Base-by-base conservation (phyloP, 2,113 vertebrate species). In the Noctilio leporinus region DNA sequence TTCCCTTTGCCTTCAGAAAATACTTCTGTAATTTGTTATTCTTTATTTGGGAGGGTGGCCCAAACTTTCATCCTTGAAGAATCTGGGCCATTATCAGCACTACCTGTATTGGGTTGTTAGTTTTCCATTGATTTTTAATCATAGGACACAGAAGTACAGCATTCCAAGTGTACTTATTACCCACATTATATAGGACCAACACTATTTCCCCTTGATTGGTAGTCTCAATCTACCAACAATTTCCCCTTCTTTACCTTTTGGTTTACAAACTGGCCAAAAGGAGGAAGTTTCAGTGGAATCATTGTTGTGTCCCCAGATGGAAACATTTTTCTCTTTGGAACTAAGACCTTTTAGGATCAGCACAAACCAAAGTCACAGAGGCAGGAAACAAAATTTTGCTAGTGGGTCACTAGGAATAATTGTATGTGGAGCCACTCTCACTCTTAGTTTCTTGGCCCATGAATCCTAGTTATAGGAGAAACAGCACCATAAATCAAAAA, bases 1-100 rank as follows among this genome's bases (percentile, higher is more conserved):
- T 81, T 85, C 15, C 43, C 84, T 86, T 77, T 86, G 43, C 5
- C 75, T 16, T 90, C 67, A 64, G 51, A 81, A 86, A 84, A 15
- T 35, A 33, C 53, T 15, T 93, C 45, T 26, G 19, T 4, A 87
- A 17, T 51, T 83, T 51, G 22, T 45, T 57, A n/a, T 64, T 78
- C 17, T 35, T 84, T 73, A 91, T 73, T 47, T 88, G 47, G 28
- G 43, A 84, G 30, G 22, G 43, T 38, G 4, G 38, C 19, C 70
- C 64, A 96, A 83, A 78, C 4, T 90, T 91, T 88, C 35, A 95
- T 72, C 84, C 53, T 38, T 78, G 14, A 92, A 88, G 33, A 84
- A 53, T 33, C 43, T 62, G 35, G 40, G n/a, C 35, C 70, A 88
- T 78, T 55, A 72, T 51, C 47, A 84, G 55, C 28, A 69, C 64